Evolutionary conservation across 2,113 vertebrate genomes (phyloP).

Genomic region (Lates calcarifer): DNA sequence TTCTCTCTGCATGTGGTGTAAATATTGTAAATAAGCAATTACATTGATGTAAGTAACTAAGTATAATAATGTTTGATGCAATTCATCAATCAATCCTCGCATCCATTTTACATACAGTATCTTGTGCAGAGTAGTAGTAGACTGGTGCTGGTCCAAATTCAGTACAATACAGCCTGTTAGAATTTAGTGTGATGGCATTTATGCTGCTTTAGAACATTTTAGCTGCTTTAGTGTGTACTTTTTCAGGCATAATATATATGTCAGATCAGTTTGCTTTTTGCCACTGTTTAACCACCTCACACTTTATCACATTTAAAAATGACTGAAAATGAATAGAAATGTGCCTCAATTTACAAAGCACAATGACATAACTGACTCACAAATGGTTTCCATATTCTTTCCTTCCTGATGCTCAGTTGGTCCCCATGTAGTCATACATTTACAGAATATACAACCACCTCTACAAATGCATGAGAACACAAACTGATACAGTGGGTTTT

Average conservation of each 20-base stretch:
- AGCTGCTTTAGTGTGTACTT: neutral
- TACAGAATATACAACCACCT: neutral
- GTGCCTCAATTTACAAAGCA: neutral
- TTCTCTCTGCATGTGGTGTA: neutral
- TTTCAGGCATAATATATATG: neutral
- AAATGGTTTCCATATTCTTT: neutral
- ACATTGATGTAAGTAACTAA: neutral
- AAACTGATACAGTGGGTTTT: slow-evolving; percentile 9
- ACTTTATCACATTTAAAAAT: neutral
- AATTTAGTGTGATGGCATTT: neutral
- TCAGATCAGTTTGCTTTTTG: neutral
- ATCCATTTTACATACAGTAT: neutral
- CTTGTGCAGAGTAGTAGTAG: neutral
- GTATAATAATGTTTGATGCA: neutral
- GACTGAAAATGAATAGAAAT: neutral
- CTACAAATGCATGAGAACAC: slow-evolving; percentile 1
- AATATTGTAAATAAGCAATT: slow-evolving; percentile 1
- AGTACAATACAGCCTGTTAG: neutral
- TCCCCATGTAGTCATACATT: neutral
- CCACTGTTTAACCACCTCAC: neutral
- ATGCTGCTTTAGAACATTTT: neutral
- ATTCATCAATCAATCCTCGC: neutral
- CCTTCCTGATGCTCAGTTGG: neutral
- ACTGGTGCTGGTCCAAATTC: neutral
- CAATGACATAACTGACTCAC: neutral